Percentiles rank a stretch among this genome's conserved stretches.
These are phyloP conservation scores for Willowsia nigromaculata DNA, from an alignment of 2,888 invertebrate genomes.

Conservation along the genomic window DNA sequence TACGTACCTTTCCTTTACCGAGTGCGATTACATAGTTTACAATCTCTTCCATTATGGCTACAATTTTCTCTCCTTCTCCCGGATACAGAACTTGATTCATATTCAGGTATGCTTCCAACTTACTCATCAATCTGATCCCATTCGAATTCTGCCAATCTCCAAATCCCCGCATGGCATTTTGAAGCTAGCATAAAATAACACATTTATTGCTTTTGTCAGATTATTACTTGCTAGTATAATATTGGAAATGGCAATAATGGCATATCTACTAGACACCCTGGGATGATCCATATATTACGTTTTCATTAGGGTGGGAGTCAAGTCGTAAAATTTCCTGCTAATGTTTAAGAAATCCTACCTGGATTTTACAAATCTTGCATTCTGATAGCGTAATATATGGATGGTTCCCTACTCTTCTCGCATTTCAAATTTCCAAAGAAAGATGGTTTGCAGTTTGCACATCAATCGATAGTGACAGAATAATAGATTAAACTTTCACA, in stretches of 20 bases:
- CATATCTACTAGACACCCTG: too few relatives aligned
- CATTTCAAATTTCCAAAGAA: too few relatives aligned
- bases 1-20: constrained; percentile 59
- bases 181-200: constrained; percentile 66
- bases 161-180: constrained; percentile 76
- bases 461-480: neutral
- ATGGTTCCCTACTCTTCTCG: too few relatives aligned
- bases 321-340: too few relatives aligned
- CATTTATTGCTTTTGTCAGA: neutral
- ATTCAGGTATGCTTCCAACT: constrained; percentile 64
- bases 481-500: neutral
- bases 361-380: too few relatives aligned
- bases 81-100: constrained; percentile 68
- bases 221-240: neutral
- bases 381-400: too few relatives aligned
- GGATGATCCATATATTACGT: too few relatives aligned
- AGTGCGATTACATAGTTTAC: constrained; percentile 70
- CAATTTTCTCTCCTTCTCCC: constrained; percentile 76
- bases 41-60: constrained; percentile 73
- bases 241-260: too few relatives aligned
- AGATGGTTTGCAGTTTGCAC: too few relatives aligned
- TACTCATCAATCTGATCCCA: constrained; percentile 61
- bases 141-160: constrained; percentile 66
- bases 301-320: too few relatives aligned
- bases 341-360: too few relatives aligned